A percentile compares a stretch with the other conserved stretches of the same genome.
Evolutionary conservation across 1,140 invertebrate genomes (phyloP).

Genomic region (Drosophila sturtevanti): DNA sequence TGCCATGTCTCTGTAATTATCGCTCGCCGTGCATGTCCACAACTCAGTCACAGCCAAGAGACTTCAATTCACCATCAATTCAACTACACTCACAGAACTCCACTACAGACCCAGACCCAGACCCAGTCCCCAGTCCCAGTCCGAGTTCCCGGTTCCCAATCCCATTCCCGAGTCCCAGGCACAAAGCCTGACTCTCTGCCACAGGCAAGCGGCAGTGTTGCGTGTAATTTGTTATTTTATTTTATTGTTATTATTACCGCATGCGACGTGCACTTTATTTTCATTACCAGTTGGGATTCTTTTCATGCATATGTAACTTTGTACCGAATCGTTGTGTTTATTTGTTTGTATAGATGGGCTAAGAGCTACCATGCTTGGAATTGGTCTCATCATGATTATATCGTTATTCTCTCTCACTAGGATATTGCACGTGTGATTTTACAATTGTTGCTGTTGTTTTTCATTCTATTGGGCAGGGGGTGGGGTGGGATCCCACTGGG

Average conservation of each 20-base stretch:
- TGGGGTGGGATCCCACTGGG: conserved; percentile 5
- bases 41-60: neutral
- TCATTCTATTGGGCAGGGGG: conserved; percentile 25
- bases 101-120: neutral
- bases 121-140: conserved; percentile 25
- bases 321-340: conserved; percentile 40
- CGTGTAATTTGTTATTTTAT: conserved; percentile 82
- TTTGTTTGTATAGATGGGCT: neutral
- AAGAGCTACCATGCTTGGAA: conserved; percentile 34
- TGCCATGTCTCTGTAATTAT: conserved; percentile 74
- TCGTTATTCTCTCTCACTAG: conserved; percentile 11
- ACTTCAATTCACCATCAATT: no score
- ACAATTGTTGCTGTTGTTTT: conserved; percentile 32
- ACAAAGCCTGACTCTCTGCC: neutral
- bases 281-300: conserved; percentile 79
- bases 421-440: conserved; percentile 70
- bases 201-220: conserved; percentile 65
- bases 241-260: conserved; percentile 82
- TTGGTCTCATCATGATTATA: conserved; percentile 40
- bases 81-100: no score
- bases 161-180: conserved; percentile 16
- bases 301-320: conserved; percentile 75
- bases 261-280: conserved; percentile 82
- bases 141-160: conserved; percentile 24
- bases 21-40: conserved; percentile 62